A percentile compares a stretch with the other conserved stretches of the same genome.
Conservation (phyloP, 2,888 invertebrate species). For the Bellardia pandia region DNA sequence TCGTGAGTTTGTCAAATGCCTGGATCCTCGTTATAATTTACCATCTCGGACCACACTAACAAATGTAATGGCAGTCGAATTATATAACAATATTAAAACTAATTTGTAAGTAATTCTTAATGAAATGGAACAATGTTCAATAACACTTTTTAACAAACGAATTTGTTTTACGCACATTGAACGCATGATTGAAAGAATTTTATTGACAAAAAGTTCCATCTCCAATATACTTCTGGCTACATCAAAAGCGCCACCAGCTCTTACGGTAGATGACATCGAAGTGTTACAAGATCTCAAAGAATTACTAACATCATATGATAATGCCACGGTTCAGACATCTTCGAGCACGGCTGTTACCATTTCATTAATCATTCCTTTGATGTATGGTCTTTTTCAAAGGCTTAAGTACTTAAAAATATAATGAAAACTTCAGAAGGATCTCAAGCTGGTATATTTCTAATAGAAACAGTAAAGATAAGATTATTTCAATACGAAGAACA, state of each 20-base stretch:
- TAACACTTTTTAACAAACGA: too few species aligned
- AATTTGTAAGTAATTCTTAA: too few species aligned
- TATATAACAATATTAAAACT: too few species aligned
- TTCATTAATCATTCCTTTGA: slow-evolving; percentile 31
- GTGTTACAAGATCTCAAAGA: slow-evolving; percentile 20
- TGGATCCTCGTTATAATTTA: too few species aligned
- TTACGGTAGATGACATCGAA: slow-evolving; percentile 55
- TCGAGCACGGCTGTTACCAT: neutral
- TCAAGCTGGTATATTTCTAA: neutral
- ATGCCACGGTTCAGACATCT: slow-evolving; percentile 25
- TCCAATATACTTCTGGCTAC: slow-evolving; percentile 17
- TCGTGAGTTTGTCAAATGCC: too few species aligned
- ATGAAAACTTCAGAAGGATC: slow-evolving; percentile 17
- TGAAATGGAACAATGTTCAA: too few species aligned
- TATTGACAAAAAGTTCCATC: slow-evolving; percentile 16
- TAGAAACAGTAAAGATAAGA: neutral
- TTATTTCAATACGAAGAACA: slow-evolving; percentile 37
- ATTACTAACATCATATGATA: slow-evolving; percentile 20
- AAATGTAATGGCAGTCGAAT: too few species aligned
- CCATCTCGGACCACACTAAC: too few species aligned
- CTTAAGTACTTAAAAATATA: neutral
- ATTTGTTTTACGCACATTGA: too few species aligned
- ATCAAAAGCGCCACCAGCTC: slow-evolving; percentile 44
- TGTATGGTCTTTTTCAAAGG: slow-evolving; percentile 8
- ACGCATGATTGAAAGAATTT: slow-evolving; percentile 46